phyloP scores from a whole-genome alignment of 2,113 vertebrate genomes.

The Tricholaema leucomelas region DNA sequence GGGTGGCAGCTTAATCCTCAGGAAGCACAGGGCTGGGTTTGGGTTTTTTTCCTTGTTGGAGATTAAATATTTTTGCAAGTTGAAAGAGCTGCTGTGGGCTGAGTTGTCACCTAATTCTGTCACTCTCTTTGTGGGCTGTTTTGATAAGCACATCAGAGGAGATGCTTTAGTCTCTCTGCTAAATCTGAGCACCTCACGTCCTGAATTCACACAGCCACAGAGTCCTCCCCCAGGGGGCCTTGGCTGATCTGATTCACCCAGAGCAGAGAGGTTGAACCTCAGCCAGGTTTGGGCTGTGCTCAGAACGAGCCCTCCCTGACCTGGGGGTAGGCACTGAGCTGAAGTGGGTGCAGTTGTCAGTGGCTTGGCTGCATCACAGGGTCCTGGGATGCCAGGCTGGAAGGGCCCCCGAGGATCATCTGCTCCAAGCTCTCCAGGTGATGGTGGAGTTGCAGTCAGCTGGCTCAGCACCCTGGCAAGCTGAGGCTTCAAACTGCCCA shows the following conservation, averaged over 20 bases:
- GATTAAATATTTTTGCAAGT: conserved; percentile 66
- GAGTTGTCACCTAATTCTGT: conserved; percentile 66
- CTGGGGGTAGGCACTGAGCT: fast-evolving
- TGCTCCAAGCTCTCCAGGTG: too few species aligned
- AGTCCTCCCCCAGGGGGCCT: background rate
- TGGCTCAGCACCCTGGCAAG: too few species aligned
- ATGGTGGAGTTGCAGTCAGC: too few species aligned
- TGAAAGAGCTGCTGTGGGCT: conserved; percentile 62
- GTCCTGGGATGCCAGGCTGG: too few species aligned
- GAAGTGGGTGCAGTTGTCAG: too few species aligned
- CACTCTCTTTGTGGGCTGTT: conserved; percentile 59
- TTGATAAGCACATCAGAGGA: conserved; percentile 43
- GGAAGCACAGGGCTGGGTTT: background rate
- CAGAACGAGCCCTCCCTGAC: background rate
- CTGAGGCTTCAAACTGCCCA: too few species aligned
- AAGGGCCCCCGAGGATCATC: too few species aligned
- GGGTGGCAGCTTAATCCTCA: conserved; percentile 6
- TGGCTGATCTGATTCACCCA: background rate
- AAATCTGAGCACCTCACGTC: background rate
- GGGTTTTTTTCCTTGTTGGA: background rate
- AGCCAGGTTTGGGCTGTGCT: background rate
- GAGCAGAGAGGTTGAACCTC: background rate
- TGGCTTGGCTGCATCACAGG: fast-evolving
- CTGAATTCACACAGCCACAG: background rate
- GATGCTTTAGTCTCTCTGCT: conserved; percentile 21